Conservation (phyloP, 2,797 vertebrate genomes). For the Brotula barbata region DNA sequence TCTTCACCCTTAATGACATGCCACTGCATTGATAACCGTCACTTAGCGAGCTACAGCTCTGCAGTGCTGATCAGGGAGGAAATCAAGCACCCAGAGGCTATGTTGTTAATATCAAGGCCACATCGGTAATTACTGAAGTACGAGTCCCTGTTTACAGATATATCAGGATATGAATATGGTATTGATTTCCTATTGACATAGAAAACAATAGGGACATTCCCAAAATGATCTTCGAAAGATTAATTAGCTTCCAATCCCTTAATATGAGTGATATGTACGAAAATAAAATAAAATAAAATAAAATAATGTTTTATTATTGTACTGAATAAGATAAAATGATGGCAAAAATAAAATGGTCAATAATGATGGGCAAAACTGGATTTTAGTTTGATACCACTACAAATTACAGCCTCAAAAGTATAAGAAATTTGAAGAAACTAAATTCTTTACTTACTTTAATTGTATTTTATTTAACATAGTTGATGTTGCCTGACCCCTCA, state of each 20-base stretch:
- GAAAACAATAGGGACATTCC: slow-evolving; percentile 31
- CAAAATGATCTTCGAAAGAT: slow-evolving; percentile 11
- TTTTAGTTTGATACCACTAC: too few species aligned
- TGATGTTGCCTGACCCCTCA: too few species aligned
- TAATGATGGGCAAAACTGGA: too few species aligned
- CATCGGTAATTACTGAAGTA: slow-evolving; percentile 35
- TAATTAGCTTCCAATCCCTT: slow-evolving; percentile 23
- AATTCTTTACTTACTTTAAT: too few species aligned
- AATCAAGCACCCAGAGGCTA: slow-evolving; percentile 64
- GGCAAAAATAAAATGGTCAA: too few species aligned
- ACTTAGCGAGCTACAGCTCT: slow-evolving; percentile 21
- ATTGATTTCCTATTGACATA: slow-evolving; percentile 30
- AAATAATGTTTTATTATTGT: too few species aligned
- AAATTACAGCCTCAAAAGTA: too few species aligned
- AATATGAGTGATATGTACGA: too few species aligned
- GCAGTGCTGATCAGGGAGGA: slow-evolving; percentile 46
- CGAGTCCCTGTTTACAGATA: slow-evolving; percentile 27
- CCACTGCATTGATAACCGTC: slow-evolving; percentile 51
- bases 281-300: too few species aligned
- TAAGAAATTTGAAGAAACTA: too few species aligned
- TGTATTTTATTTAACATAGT: too few species aligned
- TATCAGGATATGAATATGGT: slow-evolving; percentile 8
- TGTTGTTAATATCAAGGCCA: slow-evolving; percentile 45
- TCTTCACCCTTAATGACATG: slow-evolving; percentile 54
- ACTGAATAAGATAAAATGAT: too few species aligned